phyloP scores from a whole-genome alignment of 2,888 invertebrate species.

The Ariolimax columbianus region DNA sequence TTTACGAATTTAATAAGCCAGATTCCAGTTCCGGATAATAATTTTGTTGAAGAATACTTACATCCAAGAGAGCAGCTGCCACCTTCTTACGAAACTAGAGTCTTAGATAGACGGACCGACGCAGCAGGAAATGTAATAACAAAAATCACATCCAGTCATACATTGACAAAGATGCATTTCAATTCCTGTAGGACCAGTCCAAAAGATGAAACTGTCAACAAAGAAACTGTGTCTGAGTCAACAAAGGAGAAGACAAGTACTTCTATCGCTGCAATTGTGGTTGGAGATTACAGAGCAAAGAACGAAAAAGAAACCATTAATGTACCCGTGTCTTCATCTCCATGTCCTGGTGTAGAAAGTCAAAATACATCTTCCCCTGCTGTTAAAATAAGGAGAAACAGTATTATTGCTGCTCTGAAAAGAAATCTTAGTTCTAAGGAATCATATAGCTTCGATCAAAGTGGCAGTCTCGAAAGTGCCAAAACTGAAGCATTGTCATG shows the following conservation, averaged over 20 bases:
- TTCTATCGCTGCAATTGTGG: background rate
- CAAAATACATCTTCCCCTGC: background rate
- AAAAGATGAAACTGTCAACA: background rate
- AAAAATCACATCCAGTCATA: background rate
- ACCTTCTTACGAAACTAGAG: background rate
- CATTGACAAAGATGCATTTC: background rate
- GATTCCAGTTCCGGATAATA: background rate
- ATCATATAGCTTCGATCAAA: background rate
- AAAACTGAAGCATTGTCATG: background rate
- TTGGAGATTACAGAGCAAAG: slow-evolving; percentile 24
- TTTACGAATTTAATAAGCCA: background rate
- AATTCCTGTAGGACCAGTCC: background rate
- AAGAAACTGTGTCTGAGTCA: too few relatives aligned
- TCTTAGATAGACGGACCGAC: background rate
- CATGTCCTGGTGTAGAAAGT: background rate
- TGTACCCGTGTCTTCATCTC: background rate
- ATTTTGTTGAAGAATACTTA: background rate
- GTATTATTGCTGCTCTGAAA: background rate
- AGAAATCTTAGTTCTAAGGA: background rate
- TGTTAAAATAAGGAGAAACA: background rate
- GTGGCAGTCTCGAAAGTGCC: background rate
- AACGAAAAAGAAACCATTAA: background rate
- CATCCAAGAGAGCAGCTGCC: background rate
- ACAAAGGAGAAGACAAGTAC: background rate
- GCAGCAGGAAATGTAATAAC: background rate